A percentile compares a stretch with the other conserved stretches of the same genome.
These are phyloP conservation scores for Polyommatus icarus DNA, from an alignment of 2,888 invertebrate genomes.

Conservation along the genomic window DNA sequence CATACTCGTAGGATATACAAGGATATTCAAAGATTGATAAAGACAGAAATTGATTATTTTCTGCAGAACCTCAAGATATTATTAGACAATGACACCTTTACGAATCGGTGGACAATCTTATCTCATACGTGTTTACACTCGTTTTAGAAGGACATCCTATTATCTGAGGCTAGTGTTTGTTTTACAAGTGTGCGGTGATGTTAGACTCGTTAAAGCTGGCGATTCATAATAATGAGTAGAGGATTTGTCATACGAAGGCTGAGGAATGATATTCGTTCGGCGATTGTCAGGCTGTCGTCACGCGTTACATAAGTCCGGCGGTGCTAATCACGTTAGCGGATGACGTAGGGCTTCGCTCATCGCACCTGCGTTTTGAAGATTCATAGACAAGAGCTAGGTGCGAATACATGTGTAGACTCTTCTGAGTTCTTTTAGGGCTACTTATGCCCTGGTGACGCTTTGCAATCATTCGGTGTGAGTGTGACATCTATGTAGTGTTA, in stretches of 20 bases:
- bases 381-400: slow-evolving; percentile 35
- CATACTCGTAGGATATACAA: neutral
- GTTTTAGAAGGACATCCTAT: slow-evolving; percentile 24
- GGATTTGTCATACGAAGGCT: neutral
- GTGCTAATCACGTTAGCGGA: slow-evolving; percentile 19
- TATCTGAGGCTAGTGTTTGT: slow-evolving; percentile 36
- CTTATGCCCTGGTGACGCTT: neutral
- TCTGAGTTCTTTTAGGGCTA: neutral
- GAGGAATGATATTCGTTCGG: neutral
- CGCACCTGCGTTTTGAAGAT: slow-evolving; percentile 10
- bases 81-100: neutral
- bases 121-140: slow-evolving; percentile 26
- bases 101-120: slow-evolving; percentile 24
- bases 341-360: slow-evolving; percentile 15
- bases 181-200: slow-evolving; percentile 33
- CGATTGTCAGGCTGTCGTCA: neutral
- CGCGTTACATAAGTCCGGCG: neutral
- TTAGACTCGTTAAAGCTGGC: slow-evolving; percentile 20
- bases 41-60: neutral
- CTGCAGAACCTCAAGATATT: neutral
- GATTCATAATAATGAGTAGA: neutral
- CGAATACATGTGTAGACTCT: slow-evolving; percentile 38
- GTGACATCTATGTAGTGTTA: slow-evolving; percentile 46
- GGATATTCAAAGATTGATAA: neutral
- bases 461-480: neutral